A percentile compares a stretch with the other conserved stretches of the same genome.
Conservation (phyloP, 2,888 invertebrate species). For the Limnephilus marmoratus region DNA sequence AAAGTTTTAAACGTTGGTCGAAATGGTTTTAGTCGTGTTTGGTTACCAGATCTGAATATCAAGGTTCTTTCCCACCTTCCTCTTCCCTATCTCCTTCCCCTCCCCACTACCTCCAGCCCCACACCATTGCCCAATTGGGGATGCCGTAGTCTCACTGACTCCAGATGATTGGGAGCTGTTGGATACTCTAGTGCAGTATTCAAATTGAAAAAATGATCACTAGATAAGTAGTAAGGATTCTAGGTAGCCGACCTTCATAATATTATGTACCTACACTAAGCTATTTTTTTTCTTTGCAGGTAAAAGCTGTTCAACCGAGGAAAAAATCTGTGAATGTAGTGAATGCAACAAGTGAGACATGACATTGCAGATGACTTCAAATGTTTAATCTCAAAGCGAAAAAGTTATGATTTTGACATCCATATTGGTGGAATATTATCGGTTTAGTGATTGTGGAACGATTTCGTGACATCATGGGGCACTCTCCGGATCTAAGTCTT, state of each 20-base stretch:
- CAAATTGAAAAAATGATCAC: no score
- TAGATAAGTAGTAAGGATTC: no score
- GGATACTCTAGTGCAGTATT: no score
- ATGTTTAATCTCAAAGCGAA: constrained; percentile 25
- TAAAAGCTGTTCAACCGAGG: neutral
- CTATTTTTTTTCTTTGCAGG: neutral
- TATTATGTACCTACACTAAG: neutral
- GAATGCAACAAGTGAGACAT: neutral
- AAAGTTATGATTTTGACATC: constrained; percentile 16
- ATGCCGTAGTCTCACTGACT: no score
- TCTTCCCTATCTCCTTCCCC: no score
- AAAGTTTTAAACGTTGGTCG: no score
- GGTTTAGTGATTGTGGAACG: constrained; percentile 14
- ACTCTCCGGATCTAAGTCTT: constrained; percentile 79
- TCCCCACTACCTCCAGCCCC: no score
- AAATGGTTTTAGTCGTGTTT: no score
- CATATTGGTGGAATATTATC: neutral
- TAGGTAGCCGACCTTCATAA: neutral
- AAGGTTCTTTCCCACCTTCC: no score
- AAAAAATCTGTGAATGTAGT: neutral
- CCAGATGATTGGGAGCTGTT: no score
- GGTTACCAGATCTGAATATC: no score
- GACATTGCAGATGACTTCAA: neutral
- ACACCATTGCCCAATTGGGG: no score
- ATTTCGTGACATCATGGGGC: constrained; percentile 75